phyloP scores from a whole-genome alignment of 2,797 vertebrate species.

The Falco concolor region DNA sequence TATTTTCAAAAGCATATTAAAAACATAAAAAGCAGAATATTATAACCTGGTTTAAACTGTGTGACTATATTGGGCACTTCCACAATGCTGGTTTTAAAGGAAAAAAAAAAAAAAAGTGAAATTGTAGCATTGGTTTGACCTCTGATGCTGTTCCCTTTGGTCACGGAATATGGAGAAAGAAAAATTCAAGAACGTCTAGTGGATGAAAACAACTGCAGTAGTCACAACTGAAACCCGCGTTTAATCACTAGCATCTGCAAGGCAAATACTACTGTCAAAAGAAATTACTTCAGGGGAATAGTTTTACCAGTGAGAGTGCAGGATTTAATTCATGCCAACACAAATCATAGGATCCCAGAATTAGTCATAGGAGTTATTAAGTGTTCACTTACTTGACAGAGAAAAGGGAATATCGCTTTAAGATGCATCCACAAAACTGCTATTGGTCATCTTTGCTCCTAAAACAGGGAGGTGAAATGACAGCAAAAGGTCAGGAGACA shows the following conservation, averaged over 20 bases:
- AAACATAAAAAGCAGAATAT: neutral
- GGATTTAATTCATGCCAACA: constrained; percentile 22
- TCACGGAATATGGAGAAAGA: neutral
- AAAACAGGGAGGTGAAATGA: neutral
- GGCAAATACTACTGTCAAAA: constrained; percentile 17
- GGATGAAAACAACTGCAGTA: neutral
- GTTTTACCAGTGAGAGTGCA: neutral
- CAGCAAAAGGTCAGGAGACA: neutral
- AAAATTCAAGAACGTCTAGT: neutral
- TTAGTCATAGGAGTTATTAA: constrained; percentile 21
- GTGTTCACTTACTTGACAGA: neutral
- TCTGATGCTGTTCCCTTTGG: neutral
- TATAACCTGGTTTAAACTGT: neutral
- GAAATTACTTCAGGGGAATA: constrained; percentile 17
- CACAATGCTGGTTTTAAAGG: neutral
- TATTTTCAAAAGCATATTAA: neutral
- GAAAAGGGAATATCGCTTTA: neutral
- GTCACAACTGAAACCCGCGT: neutral
- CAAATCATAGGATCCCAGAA: constrained; percentile 14
- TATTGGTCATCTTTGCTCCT: neutral
- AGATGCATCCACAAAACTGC: neutral
- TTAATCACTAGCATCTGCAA: constrained; percentile 20
- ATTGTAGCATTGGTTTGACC: neutral
- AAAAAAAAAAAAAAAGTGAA: neutral
- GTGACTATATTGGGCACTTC: neutral